Base-by-base conservation (phyloP, 2,113 vertebrate genomes). In the Forbesichthys papilliferus region DNA sequence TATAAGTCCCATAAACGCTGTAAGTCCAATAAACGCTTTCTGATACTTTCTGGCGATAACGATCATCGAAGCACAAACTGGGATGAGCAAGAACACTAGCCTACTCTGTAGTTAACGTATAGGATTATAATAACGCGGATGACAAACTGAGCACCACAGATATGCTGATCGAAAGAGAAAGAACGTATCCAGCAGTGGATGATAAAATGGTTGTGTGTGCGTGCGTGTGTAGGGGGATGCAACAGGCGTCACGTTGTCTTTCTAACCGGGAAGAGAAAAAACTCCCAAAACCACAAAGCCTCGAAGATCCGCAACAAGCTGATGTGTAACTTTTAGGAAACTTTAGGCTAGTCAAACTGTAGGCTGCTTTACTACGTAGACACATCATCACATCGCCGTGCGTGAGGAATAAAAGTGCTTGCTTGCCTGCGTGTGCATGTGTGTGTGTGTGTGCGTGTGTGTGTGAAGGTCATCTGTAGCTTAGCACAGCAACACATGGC, bases 241-340 rank as follows among this genome's bases (percentile, higher is more conserved):
- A 90, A 90, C 88, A 90, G 88, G 88, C 88, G 87, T 86, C 84
- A 87, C 88, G 85, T 88, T 84, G 86, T 80, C 81, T 84, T 75
- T 66, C 73, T 67, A 73, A 69, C 61, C 68, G 64, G 71, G 74
- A 61, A 53, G 51, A 82, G 27, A 51, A 16, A 54, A 78, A 85
- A 85, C 76, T 86, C 42, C 46, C 49, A 6, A 5, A 69, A 80
- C 57, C 27, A 16, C 57, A 11, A 14, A 11, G 9, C 57, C 49
- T 14, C 14, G 12, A 53, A n/a, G 52, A 14, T n/a, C 13, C 52
- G 52, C 52, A 53, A 11, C 11, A 13, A 13, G 14, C 11, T n/a
- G n/a, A 3, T 6, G 12, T 53, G 11, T 3, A 53, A 48, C 68
- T 42, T 13, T 55, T 71, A 14, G 49, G 49, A 11, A 14, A 14